Conservation (phyloP, 2,113 vertebrate species). For the Tupaia tana region DNA sequence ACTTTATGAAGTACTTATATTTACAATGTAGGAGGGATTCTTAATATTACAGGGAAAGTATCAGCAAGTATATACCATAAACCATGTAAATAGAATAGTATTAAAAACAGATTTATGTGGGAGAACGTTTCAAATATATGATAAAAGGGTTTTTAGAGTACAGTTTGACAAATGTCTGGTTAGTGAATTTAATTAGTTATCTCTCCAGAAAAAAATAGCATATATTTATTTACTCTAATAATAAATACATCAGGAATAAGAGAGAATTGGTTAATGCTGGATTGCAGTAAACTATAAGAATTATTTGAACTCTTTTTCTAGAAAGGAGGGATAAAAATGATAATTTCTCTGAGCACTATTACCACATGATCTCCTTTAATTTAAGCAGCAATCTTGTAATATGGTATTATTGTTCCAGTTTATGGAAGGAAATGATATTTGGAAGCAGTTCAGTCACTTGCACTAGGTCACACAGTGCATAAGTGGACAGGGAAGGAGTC, state of each 20-base stretch:
- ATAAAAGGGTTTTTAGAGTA: constrained; percentile 35
- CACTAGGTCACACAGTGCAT: not conserved
- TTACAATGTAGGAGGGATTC: constrained; percentile 73
- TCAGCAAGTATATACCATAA: constrained; percentile 55
- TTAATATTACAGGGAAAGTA: constrained; percentile 73
- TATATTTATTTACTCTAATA: constrained; percentile 10
- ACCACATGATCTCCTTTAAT: not conserved
- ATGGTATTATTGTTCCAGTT: not conserved
- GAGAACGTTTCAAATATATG: constrained; percentile 56
- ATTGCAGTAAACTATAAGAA: not conserved
- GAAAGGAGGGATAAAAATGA: not conserved
- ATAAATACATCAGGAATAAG: not conserved
- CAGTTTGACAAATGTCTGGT: not conserved
- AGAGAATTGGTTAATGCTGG: not conserved
- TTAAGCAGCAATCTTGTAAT: not conserved
- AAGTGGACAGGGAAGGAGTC: not conserved
- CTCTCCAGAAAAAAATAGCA: not conserved
- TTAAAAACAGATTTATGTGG: constrained; percentile 58
- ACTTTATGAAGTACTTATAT: constrained; percentile 67
- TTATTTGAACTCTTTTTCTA: not conserved
- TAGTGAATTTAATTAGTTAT: not conserved
- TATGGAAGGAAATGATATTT: not conserved
- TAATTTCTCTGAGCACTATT: not conserved
- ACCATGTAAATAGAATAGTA: constrained; percentile 49
- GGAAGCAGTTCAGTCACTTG: not conserved